Evolutionary conservation across 2,888 invertebrate genomes (phyloP), one percentile per base, ranked within the genome.

Genomic region (Apotomis capreana): DNA sequence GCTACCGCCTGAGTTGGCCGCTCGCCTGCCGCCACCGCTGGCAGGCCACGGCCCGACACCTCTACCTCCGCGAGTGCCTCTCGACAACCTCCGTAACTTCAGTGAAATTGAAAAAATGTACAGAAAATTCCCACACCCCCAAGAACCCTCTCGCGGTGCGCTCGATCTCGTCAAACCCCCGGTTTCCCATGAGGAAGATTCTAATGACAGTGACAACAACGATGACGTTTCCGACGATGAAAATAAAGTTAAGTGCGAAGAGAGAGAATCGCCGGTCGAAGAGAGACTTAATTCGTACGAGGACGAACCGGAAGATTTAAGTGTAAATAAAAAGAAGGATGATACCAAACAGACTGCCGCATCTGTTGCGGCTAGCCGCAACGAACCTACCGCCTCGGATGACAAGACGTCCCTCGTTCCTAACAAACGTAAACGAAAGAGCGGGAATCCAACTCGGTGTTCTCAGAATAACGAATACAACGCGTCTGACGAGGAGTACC

Each of bases 401-500:
- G 94, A 94, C 77, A 94, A 94, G 80, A 88, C 87, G 26, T 83
- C 81, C 65, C 78, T 88, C 74, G 90, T 92, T 81, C 96, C 95
- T 75, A 95, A 95, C 83, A 95, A 95, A 84, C 94, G 97, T 78
- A 97, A 97, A 83, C 93, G 97, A 69, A 97, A 97, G 88, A 97
- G 95, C 79, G 96, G 96, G 81, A 97, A 97, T 85, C 97, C 97
- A 3, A 97, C 96, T 6, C 93, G 96, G 79, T 97, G 96, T 87
- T 95, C 96, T 1, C 94, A 94, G 81, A 91, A 81, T 74, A 91
- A 91, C 76, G 94, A 94, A 84, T 92, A 92, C 75, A 92, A 83
- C 76, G 86, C 88, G 36, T 94, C 94, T 5, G 94, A 93, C 71
- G 94, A 94, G 74, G 94, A 94, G 78, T 92, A 85, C 79, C 85